Evolutionary conservation across 1,140 invertebrate genomes (phyloP).

Genomic region (Drosophila arawakana): DNA sequence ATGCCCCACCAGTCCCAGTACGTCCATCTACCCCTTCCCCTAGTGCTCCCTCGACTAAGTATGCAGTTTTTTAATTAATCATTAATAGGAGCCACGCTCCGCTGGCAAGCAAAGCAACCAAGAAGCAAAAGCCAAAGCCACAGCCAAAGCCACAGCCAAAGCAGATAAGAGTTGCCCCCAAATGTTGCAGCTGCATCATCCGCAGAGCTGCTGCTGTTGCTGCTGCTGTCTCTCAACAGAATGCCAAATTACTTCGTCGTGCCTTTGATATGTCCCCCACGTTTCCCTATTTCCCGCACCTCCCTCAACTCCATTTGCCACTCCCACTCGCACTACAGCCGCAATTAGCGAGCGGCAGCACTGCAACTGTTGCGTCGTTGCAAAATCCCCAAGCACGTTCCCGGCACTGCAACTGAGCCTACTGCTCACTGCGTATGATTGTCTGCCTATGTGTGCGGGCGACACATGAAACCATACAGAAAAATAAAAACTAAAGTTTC

Average conservation of each 20-base stretch:
- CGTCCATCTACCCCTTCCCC: neutral
- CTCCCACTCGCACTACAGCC: slow-evolving; percentile 20
- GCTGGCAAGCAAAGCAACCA: slow-evolving; percentile 56
- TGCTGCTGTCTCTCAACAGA: slow-evolving; percentile 37
- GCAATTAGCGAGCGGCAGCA: slow-evolving; percentile 67
- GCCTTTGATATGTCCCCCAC: slow-evolving; percentile 72
- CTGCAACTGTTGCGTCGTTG: slow-evolving; percentile 42
- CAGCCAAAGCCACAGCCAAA: slow-evolving; percentile 13
- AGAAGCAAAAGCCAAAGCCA: slow-evolving; percentile 17
- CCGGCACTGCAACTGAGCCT: slow-evolving; percentile 29
- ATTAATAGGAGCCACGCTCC: slow-evolving; percentile 75
- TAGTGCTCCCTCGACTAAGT: slow-evolving; percentile 2
- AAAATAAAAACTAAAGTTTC: slow-evolving; percentile 12
- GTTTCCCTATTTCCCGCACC: neutral
- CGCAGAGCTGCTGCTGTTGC: neutral
- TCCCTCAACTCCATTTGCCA: neutral
- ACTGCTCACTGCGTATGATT: slow-evolving; percentile 2
- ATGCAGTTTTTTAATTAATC: slow-evolving; percentile 80
- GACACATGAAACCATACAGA: slow-evolving; percentile 14
- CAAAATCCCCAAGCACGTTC: slow-evolving; percentile 37
- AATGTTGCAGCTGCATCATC: slow-evolving; percentile 1
- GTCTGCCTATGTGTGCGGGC: neutral
- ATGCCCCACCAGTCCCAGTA: neutral
- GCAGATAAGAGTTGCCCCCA: slow-evolving; percentile 41
- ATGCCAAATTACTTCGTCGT: slow-evolving; percentile 58